Base-by-base conservation (phyloP, 2,888 invertebrate genomes). In the Lucinisca nassula region DNA sequence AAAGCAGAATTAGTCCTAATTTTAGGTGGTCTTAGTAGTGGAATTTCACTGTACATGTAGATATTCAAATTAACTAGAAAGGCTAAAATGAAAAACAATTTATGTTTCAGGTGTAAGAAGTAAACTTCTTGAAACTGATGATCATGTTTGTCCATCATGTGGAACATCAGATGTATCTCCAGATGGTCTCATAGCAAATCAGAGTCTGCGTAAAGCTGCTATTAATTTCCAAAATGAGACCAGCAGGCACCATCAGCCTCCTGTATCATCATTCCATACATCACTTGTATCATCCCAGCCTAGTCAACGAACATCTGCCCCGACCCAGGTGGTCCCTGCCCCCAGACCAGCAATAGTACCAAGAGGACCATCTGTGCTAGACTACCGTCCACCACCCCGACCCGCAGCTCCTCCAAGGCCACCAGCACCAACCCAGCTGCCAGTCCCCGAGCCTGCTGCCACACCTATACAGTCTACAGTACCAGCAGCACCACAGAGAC, bases 101-200 rank as follows among this genome's bases (percentile, higher is more conserved):
- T 45, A 45, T 45, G 45, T 92, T 95, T 4, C 94, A 98, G 98
- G 98, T 97, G 98, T 99, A 85, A 97, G 99, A 90, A 98, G 98
- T 87, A 98, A 98, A 72, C 97, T 99, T 74, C 96, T 99, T 82
- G 99, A 99, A 95, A 98, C 98, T 0, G 99, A 99, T 94, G 98
- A 99, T 88, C 98, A 98, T 94, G 98, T 98, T 95, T 99, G 99
- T 96, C 99, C 99, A 0, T 98, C 98, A 94, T 99, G 99, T 95
- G 98, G 98, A 84, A 98, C 99, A 95, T 98, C 98, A 93, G 98
- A 98, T 94, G 98, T 99, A 72, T 98, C 98, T 0, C 99, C 99
- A 0, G 98, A 98, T 74, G 98, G 98, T 0, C 97, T 99, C 61
- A 99, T 99, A 93, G 99, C 99, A 1, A 99, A 99, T 96, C 97